Base-by-base conservation (phyloP, 2,797 vertebrate genomes). In the Spinibarbus caldwelli region DNA sequence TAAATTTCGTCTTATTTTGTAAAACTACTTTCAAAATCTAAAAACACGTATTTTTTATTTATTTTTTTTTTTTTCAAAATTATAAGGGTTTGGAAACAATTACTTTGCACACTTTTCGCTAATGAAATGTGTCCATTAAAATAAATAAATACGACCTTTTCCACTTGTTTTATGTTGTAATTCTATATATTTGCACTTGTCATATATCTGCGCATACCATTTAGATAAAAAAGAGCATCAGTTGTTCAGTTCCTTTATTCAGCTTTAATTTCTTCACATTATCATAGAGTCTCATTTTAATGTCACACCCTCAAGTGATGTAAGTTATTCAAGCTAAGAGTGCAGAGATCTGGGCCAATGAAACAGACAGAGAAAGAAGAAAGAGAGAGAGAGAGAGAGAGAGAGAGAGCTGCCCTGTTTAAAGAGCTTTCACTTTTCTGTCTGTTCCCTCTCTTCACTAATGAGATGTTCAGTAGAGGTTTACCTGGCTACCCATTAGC, bases 401-500 rank as follows among this genome's bases (percentile, higher is more conserved):
- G n/a, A n/a, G n/a, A n/a, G 82, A 73, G 41, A 67, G 70, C 29
- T 71, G 36, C 47, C 41, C 57, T 72, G 71, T 89, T 90, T 85
- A 87, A 75, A 85, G 78, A 79, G 80, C 80, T 86, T 86, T 70
- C 80, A 47, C 7, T 54, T 76, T 66, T 83, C 77, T 85, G 71
- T 86, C 85, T 84, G 88, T 90, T 90, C 83, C 86, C 21, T 80
- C 52, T 75, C 73, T 82, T 64, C 47, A 47, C 86, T 92, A 91
- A 93, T 92, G 90, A 93, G 89, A 78, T 76, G 59, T 86, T 89
- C 83, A 87, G 80, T 88, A 89, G 78, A 89, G 84, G 86, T 89
- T 90, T 91, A 87, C 86, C 83, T 82, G 85, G 84, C 76, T 89
- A 87, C 85, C 86, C 86, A 83, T 90, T 90, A 89, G 87, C 47